phyloP scores from a whole-genome alignment of 2,113 vertebrate species.

The Lophochroa leadbeateri region DNA sequence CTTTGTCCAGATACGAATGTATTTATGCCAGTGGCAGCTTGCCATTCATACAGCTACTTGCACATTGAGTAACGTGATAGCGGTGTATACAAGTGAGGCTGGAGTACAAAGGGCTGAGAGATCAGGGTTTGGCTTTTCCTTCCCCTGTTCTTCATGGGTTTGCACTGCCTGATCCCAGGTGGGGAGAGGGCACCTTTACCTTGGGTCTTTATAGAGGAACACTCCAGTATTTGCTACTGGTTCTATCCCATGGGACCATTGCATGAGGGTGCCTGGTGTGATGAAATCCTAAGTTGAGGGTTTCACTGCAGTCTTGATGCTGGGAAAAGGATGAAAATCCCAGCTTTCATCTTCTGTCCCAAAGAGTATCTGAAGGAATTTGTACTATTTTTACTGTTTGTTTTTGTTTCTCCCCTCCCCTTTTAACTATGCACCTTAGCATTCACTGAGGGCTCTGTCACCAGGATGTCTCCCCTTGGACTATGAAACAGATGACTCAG shows the following conservation, averaged over 20 bases:
- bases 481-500: slow-evolving; percentile 60
- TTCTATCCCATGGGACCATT: fast-evolving
- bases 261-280: neutral
- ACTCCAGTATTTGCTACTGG: neutral
- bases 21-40: slow-evolving; percentile 23
- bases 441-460: slow-evolving; percentile 26
- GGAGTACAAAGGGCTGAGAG: neutral
- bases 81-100: neutral
- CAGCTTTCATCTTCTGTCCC: slow-evolving; percentile 52
- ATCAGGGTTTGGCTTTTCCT: slow-evolving; percentile 45
- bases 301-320: neutral
- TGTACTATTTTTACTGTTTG: slow-evolving; percentile 67
- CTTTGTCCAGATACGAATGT: slow-evolving; percentile 26
- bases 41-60: neutral
- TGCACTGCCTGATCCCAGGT: neutral
- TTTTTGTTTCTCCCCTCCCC: slow-evolving; percentile 68
- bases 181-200: neutral
- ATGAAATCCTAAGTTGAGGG: neutral
- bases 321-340: slow-evolving; percentile 9
- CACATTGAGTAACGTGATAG: neutral
- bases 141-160: neutral
- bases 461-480: slow-evolving; percentile 42
- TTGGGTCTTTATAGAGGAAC: neutral
- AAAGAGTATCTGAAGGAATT: slow-evolving; percentile 54
- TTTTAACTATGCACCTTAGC: slow-evolving; percentile 61